These are phyloP conservation scores for Micromys minutus DNA, from an alignment of 2,113 vertebrate genomes.

Conservation along the genomic window DNA sequence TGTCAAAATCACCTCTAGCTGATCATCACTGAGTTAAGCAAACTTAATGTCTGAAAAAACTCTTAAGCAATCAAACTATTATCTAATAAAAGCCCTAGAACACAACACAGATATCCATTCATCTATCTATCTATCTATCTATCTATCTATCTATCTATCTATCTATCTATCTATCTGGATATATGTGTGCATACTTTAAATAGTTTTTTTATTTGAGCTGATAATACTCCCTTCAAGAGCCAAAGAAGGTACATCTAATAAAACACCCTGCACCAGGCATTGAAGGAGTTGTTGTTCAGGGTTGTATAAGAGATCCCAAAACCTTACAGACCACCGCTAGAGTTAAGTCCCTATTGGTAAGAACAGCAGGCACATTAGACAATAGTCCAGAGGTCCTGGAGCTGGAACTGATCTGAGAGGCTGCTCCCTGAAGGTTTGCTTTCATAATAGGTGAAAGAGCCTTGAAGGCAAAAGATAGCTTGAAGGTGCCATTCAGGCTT, in stretches of 20 bases:
- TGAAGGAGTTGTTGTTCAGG: not conserved
- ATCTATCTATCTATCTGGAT: not conserved
- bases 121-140: no score
- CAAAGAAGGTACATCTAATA: not conserved
- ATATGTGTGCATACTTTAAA: not conserved
- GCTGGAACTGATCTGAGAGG: not conserved
- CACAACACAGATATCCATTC: not conserved
- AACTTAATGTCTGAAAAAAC: not conserved
- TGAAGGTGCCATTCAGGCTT: not conserved
- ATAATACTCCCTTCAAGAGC: not conserved
- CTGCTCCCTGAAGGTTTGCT: not conserved
- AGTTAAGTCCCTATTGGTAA: not conserved
- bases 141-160: not conserved
- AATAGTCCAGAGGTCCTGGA: not conserved
- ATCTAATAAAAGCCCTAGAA: not conserved
- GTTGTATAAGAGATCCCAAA: not conserved
- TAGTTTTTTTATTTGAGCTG: not conserved
- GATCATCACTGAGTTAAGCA: slow-evolving; percentile 7
- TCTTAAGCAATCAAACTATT: not conserved
- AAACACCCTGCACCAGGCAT: not conserved
- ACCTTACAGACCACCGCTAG: no score
- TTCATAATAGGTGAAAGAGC: not conserved
- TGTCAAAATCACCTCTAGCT: not conserved
- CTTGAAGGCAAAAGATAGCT: no score
- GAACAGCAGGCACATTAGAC: not conserved